These are phyloP conservation scores for Zosterops pallidus DNA, from an alignment of 2,113 vertebrate genomes.

Conservation along the genomic window DNA sequence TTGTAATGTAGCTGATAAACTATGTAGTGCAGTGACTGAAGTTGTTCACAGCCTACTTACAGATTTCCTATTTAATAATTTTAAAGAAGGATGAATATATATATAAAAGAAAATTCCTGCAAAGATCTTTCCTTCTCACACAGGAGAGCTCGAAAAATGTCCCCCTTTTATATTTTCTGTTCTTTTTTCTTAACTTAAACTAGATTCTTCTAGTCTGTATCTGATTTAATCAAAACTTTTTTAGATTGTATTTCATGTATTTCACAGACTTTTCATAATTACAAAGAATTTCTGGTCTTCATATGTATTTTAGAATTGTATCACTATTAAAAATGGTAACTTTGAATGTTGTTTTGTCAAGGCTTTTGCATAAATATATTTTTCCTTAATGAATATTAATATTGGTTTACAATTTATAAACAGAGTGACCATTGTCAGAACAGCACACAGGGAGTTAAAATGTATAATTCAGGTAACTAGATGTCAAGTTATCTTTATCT, in stretches of 20 bases:
- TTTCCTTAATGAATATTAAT: not conserved
- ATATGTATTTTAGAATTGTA: not conserved
- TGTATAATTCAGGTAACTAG: not conserved
- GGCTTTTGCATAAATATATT: not conserved
- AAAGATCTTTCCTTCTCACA: not conserved
- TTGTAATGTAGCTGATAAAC: slow-evolving; percentile 5
- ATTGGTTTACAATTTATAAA: not conserved
- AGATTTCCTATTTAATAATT: not conserved
- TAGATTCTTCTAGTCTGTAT: not conserved
- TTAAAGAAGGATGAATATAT: not conserved
- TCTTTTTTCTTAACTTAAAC: not conserved
- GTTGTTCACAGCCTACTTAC: not conserved
- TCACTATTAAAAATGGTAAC: fast-evolving
- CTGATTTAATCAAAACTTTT: not conserved
- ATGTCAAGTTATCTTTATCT: not conserved
- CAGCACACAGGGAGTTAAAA: not conserved
- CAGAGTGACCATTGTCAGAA: not conserved
- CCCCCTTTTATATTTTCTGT: not conserved
- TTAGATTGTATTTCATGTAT: not conserved
- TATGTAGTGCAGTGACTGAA: not conserved
- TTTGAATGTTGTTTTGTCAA: not conserved
- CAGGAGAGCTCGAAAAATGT: not conserved
- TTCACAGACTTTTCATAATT: not conserved
- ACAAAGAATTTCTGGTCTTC: not conserved
- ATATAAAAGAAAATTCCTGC: not conserved